Base-by-base conservation (phyloP, 2,113 vertebrate species). In the Dendropsophus ebraccatus region DNA sequence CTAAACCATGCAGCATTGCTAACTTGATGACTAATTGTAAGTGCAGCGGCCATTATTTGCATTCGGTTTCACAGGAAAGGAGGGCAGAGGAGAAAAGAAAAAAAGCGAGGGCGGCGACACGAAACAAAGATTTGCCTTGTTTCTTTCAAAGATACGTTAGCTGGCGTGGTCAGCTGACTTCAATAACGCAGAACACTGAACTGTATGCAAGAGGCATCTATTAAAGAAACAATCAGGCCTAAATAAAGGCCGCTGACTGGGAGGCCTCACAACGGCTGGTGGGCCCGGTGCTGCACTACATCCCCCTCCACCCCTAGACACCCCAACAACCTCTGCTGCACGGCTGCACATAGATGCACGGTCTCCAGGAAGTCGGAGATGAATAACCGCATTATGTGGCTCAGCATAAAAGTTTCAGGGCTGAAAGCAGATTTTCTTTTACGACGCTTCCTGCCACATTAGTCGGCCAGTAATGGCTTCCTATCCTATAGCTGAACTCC, bases 91-190 rank as follows among this genome's bases (percentile, higher is more conserved):
- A 7, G 5, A 2, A 30, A 72, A 32, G 45, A 73, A 86, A 86
- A 81, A 73, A 16, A 9, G 13, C 41, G 84, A 78, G 83, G 88
- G 12, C 49, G 54, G 83, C 52, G 75, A 90, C 62, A 30, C 32
- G 17, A 90, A 90, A 85, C 89, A 79, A 87, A 77, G 45, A 88
- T 88, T 88, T 74, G 21, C 25, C 49, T 49, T 25, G 21, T 73
- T 80, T 70, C 52, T 73, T 21, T 60, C 28, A 12, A 60, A 65
- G 77, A 74, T 83, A 83, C 47, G 75, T 74, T 84, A 83, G 87
- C 77, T 75, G 86, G 81, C 81, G 74, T 28, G 81, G 88, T 88
- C 89, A 89, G 81, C 88, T 88, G 90, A 90, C 88, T 86, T 16
- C 84, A 47, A 76, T 87, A 58, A 84, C 65, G 87, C 88, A 84